Conservation (phyloP, 2,888 invertebrate genomes). For the Eupithecia centaureata region DNA sequence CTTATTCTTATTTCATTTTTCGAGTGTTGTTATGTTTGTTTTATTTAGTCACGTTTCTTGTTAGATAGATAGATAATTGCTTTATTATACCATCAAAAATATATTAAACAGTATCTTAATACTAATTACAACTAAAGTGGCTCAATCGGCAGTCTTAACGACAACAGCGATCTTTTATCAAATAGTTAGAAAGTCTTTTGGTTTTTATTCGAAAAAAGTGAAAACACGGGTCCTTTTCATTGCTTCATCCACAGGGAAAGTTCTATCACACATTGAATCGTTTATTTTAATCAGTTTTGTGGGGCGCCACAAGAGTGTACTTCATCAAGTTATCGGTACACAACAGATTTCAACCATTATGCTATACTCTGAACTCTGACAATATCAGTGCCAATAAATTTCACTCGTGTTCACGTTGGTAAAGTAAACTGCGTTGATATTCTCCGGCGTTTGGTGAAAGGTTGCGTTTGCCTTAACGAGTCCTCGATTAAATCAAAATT, state of each 20-base stretch:
- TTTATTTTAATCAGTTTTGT: slow-evolving; percentile 17
- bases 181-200: too few species aligned
- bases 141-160: too few species aligned
- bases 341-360: slow-evolving; percentile 70
- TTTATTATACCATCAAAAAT: too few species aligned
- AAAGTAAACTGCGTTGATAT: slow-evolving; percentile 58
- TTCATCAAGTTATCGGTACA: slow-evolving; percentile 57
- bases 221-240: neutral
- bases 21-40: slow-evolving; percentile 36
- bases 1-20: slow-evolving; percentile 63
- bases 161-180: too few species aligned
- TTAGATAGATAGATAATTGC: too few species aligned
- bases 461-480: slow-evolving; percentile 11
- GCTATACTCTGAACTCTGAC: slow-evolving; percentile 62
- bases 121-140: too few species aligned
- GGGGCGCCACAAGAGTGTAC: slow-evolving; percentile 17
- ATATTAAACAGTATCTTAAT: too few species aligned
- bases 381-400: slow-evolving; percentile 72
- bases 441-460: slow-evolving; percentile 20
- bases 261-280: neutral
- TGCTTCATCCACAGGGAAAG: neutral
- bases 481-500: slow-evolving; percentile 13
- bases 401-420: slow-evolving; percentile 57
- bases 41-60: slow-evolving; percentile 5
- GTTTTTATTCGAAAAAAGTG: neutral